These are phyloP conservation scores for Coelinius sp. DNA, from an alignment of 2,888 invertebrate species.

Conservation along the genomic window DNA sequence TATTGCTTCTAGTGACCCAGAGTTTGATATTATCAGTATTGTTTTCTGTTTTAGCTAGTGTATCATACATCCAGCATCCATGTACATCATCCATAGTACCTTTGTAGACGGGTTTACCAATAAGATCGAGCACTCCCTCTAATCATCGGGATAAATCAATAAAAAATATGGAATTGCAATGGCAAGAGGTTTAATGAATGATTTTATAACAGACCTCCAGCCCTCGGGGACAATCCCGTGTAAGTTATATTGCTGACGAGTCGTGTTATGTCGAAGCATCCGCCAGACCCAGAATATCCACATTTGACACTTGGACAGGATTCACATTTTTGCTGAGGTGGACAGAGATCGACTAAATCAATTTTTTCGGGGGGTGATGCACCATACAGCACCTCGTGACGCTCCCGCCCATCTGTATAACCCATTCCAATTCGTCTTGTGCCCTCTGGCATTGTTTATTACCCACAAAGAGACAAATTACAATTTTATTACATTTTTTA, in stretches of 20 bases:
- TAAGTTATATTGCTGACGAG: constrained; percentile 56
- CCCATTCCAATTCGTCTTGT: constrained; percentile 49
- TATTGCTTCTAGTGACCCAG: constrained; percentile 87
- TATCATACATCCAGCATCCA: constrained; percentile 91
- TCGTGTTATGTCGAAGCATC: constrained; percentile 58
- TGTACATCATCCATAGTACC: constrained; percentile 82
- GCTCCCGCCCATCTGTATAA: constrained; percentile 51
- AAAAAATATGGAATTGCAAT: background rate
- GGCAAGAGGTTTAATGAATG: constrained; percentile 4
- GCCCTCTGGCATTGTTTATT: constrained; percentile 48
- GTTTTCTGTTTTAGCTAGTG: constrained; percentile 70
- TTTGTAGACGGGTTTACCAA: constrained; percentile 94
- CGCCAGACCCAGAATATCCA: constrained; percentile 60
- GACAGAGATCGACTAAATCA: constrained; percentile 76
- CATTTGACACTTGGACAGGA: constrained; percentile 75
- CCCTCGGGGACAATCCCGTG: constrained; percentile 58
- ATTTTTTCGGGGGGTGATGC: constrained; percentile 76
- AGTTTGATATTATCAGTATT: constrained; percentile 78
- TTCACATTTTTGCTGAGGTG: constrained; percentile 75
- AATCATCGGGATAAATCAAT: background rate
- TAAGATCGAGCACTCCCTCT: constrained; percentile 90
- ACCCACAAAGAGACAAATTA: constrained; percentile 3
- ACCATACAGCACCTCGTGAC: constrained; percentile 73
- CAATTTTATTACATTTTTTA: background rate
- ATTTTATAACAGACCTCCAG: constrained; percentile 57